Conservation (phyloP, 2,113 vertebrate species). For the Callorhinus ursinus region DNA sequence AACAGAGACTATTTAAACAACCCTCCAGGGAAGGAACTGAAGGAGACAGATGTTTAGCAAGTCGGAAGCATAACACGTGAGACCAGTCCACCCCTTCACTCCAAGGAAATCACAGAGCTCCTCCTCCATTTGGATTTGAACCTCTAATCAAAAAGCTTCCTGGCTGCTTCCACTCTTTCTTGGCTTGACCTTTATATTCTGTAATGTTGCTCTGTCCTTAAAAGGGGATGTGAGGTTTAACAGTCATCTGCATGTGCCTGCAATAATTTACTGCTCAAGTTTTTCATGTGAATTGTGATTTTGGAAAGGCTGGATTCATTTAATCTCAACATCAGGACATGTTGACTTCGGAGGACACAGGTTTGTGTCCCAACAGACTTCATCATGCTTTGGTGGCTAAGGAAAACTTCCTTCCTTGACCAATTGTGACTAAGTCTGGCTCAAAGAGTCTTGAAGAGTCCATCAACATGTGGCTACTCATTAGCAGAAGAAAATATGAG, state of each 20-base stretch:
- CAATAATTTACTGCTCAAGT: background rate
- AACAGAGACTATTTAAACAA: conserved; percentile 67
- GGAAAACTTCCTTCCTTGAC: conserved; percentile 13
- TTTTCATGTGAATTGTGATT: conserved; percentile 29
- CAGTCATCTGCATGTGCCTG: background rate
- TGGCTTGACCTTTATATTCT: conserved; percentile 32
- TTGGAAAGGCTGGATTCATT: background rate
- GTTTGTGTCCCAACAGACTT: background rate
- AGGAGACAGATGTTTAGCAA: background rate
- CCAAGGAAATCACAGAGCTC: background rate
- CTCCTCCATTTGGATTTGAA: background rate
- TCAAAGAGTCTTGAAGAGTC: background rate
- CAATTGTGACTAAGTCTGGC: background rate
- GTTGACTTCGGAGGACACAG: background rate
- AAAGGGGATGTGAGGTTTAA: conserved; percentile 36
- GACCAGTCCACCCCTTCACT: background rate
- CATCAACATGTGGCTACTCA: background rate
- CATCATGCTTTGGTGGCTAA: background rate
- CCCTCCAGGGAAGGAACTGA: conserved; percentile 53
- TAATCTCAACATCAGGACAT: background rate
- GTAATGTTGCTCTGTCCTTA: background rate
- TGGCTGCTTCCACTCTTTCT: background rate
- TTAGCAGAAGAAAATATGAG: conserved; percentile 27
- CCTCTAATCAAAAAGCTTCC: background rate
- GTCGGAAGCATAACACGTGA: accelerated